A percentile compares a stretch with the other conserved stretches of the same genome.
phyloP scores from a whole-genome alignment of 2,113 vertebrate species.

The Ramphastos sulfuratus region DNA sequence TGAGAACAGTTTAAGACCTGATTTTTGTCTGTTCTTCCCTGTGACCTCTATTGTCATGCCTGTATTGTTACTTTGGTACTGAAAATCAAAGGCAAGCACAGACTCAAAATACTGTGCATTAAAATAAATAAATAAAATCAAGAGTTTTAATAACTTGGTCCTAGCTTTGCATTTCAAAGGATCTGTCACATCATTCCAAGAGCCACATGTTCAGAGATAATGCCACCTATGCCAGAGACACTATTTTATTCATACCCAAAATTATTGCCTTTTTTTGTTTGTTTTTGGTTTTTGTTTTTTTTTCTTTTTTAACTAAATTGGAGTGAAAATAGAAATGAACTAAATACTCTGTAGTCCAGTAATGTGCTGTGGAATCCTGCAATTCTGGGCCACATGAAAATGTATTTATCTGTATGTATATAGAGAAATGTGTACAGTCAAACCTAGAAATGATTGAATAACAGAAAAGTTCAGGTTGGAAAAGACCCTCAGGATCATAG shows the following conservation, averaged over 20 bases:
- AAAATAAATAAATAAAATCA: neutral
- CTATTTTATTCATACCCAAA: neutral
- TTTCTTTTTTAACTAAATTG: neutral
- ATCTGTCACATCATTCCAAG: neutral
- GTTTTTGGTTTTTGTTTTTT: neutral
- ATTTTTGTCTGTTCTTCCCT: neutral
- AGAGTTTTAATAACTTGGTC: neutral
- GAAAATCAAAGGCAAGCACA: neutral
- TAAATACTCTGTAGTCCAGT: neutral
- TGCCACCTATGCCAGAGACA: neutral
- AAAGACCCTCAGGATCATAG: too few species aligned
- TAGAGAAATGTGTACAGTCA: neutral
- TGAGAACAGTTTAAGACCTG: neutral
- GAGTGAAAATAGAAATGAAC: neutral
- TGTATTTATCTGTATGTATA: neutral
- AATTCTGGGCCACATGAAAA: neutral
- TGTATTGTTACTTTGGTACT: neutral
- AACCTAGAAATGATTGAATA: neutral
- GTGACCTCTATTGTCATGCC: slow-evolving; percentile 18
- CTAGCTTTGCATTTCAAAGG: slow-evolving; percentile 45
- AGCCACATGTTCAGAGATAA: neutral
- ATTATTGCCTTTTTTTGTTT: neutral
- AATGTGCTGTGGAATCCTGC: neutral
- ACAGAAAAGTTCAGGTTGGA: too few species aligned
- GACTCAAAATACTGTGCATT: neutral